Evolutionary conservation across 2,113 vertebrate genomes (phyloP), one percentile per base, ranked within the genome.

Genomic region (Anguilla rostrata): DNA sequence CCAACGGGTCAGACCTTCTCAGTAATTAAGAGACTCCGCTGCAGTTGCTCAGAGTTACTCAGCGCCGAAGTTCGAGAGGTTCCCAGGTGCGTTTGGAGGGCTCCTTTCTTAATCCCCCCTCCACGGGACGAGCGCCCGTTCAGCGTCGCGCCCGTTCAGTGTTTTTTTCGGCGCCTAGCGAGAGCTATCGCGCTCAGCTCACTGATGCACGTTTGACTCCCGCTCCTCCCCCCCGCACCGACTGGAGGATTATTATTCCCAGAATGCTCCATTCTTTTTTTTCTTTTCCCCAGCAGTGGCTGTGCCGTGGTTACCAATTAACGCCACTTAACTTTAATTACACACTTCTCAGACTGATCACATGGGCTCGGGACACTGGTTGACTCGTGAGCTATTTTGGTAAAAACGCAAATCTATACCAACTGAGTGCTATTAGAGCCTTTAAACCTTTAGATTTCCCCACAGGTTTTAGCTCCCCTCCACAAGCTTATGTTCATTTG

Each of bases 1-100:
- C 8, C 14, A 82, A 11, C 41, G 71, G 88, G 84, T 89, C 86
- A 87, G 84, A 83, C 84, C 86, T 90, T 84, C 88, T 46, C 66
- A 87, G 86, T 92, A 93, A 92, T 94, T 91, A 93, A 57, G 11
- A 6, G 80, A 81, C 83, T 40, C 86, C 22, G 41, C 88, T 83
- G 85, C 88, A 46, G 8, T 8, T 6, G 2, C 43, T 46, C 43
- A 43, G 84, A 1, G n/a, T 63, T 87, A 43, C 85, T 85, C 79
- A 22, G 78, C 46, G 78, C 43, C 43, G n/a, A 80, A 83, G 87
- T 85, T 86, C 46, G 88, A 66, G 83, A 87, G 84, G 83, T 34
- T 34, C 75, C 34, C 34, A 22, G 5, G 82, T 88, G 87, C 20
- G 53, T 18, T 57, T 29, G 6, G 79, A 82, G 85, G 88, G 22